phyloP scores from a whole-genome alignment of 2,113 vertebrate species.

The Oryctolagus cuniculus region mOryCun1.1 NC_091453.1:91539001-91539500 shows the following conservation, averaged over 20 bases:
- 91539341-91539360: not conserved
- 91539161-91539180: not conserved
- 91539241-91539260: not conserved
- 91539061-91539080: not conserved
- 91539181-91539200: not conserved
- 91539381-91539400: not conserved
- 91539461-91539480: not conserved
- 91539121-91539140: not conserved
- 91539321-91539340: not conserved
- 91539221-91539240: not conserved
- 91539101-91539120: not conserved
- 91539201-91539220: not conserved
- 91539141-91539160: not conserved
- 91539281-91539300: not conserved
- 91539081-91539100: not conserved
- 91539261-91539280: not conserved
- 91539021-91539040: too few relatives aligned
- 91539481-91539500: not conserved
- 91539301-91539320: not conserved
- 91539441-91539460: not conserved
- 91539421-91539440: not conserved
- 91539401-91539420: not conserved
- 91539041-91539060: not conserved
- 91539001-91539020: too few relatives aligned
- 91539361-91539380: not conserved